Base-by-base conservation (phyloP, 1,140 invertebrate species). In the Andricus grossulariae region DNA sequence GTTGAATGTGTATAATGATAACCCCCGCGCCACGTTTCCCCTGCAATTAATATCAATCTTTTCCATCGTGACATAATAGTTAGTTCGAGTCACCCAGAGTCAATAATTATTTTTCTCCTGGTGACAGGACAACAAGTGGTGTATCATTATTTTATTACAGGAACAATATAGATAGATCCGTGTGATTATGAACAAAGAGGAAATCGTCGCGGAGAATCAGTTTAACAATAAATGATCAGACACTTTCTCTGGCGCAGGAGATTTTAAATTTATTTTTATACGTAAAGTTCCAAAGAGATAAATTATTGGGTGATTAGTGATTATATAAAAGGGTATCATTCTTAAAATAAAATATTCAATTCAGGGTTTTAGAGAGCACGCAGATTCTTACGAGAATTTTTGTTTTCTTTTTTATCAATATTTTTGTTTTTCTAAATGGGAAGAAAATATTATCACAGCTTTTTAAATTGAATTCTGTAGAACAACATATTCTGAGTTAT, bases 21-120 rank as follows among this genome's bases (percentile, higher is more conserved):
- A 66, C 15, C 15, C 21, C 32, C 32, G 19, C 52, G 52, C 18
- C 32, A 16, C 4, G 32, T 66, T 66, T 66, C 60, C 60, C 45
- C 39, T 66, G 60, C 60, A 66, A 66, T 66, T 66, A n/a, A n/a
- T n/a, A 66, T 66, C 39, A 66, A 66, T 66, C 60, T 45, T 66
- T 39, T 39, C 45, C 60, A 39, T 45, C 32, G 60, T 66, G 60
- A 66, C 60, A 66, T 66, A 66, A 66, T 66, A 45, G 32, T 32
- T 25, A 66, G 60, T 66, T 39, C 39, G 15, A 66, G 60, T 66
- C 60, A n/a, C 32, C 11, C 13, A 13, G 13, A 16, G 60, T 32
- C 32, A 66, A 45, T 66, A 16, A 66, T 66, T 39, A 66, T 66
- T 66, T 66, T 66, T 66, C 60, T 66, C 39, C 32, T 66, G 57